Conservation (phyloP, 2,113 vertebrate genomes). For the Indicator indicator region DNA sequence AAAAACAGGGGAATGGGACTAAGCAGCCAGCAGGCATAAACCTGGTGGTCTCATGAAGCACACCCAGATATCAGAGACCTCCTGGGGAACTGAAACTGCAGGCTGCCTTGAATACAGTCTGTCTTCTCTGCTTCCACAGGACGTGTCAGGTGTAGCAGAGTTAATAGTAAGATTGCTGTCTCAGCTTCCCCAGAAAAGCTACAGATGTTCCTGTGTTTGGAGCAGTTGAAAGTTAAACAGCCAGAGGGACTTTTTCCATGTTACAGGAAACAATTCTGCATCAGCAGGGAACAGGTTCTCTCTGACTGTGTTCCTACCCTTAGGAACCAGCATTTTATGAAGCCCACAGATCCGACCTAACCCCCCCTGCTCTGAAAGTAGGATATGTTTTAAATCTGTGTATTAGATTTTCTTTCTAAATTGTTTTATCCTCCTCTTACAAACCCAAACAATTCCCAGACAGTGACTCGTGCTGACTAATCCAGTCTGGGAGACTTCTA, state of each 20-base stretch:
- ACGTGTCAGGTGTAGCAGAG: neutral
- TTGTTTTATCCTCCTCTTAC: conserved; percentile 63
- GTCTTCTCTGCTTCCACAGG: neutral
- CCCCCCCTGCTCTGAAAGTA: conserved; percentile 6
- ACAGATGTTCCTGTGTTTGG: neutral
- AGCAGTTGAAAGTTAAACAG: neutral
- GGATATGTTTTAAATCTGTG: conserved; percentile 32
- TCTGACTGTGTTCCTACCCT: neutral
- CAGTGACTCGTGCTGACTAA: conserved; percentile 76
- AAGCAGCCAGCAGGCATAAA: neutral
- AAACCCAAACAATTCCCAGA: conserved; percentile 77
- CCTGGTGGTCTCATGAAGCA: fast-evolving
- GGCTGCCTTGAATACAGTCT: neutral
- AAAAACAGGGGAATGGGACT: neutral
- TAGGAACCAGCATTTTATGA: neutral
- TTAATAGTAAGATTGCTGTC: neutral
- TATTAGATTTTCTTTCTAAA: conserved; percentile 69
- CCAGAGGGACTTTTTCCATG: neutral
- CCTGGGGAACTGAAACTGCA: neutral
- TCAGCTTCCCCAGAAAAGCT: neutral
- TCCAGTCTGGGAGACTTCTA: conserved; percentile 72
- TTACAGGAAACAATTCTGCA: conserved; percentile 1
- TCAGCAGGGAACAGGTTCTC: conserved; percentile 1
- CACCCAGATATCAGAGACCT: neutral
- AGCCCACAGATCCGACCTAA: neutral